These are phyloP conservation scores for Microtus oregoni DNA, from an alignment of 2,113 vertebrate species.

Conservation along the genomic window DNA sequence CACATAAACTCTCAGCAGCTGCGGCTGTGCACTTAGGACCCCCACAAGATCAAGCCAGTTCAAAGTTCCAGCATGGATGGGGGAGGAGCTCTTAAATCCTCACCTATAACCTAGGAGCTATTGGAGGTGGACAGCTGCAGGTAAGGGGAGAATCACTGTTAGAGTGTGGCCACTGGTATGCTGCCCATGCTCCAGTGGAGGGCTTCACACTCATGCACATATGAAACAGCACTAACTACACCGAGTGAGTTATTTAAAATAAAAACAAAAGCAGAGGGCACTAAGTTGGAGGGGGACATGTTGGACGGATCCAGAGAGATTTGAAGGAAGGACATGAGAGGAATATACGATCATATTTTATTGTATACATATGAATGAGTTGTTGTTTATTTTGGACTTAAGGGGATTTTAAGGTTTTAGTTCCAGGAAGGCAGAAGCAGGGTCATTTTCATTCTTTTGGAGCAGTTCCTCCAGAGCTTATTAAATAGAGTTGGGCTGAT, in stretches of 20 bases:
- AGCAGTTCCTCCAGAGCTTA: constrained; percentile 46
- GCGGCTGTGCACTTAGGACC: not conserved
- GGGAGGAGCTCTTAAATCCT: not conserved
- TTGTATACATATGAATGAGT: constrained; percentile 50
- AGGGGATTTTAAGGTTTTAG: constrained; percentile 57
- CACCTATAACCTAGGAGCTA: not conserved
- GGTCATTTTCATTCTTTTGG: constrained; percentile 62
- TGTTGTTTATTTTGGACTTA: constrained; percentile 67
- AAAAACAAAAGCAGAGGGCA: not conserved
- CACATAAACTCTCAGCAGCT: too few species aligned
- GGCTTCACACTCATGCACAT: too few species aligned
- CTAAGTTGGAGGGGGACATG: not conserved
- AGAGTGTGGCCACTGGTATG: not conserved
- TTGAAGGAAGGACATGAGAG: not conserved
- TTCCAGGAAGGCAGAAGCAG: constrained; percentile 14
- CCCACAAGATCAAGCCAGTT: not conserved
- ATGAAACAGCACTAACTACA: not conserved
- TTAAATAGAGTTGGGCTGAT: constrained; percentile 42
- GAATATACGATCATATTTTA: not conserved
- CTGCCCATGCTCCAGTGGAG: not conserved
- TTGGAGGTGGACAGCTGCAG: rapidly evolving
- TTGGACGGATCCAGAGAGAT: not conserved
- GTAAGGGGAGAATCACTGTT: not conserved
- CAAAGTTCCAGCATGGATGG: not conserved
- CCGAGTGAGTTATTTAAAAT: not conserved